phyloP scores from a whole-genome alignment of 1,140 invertebrate species.

The Dysdera silvatica region DNA sequence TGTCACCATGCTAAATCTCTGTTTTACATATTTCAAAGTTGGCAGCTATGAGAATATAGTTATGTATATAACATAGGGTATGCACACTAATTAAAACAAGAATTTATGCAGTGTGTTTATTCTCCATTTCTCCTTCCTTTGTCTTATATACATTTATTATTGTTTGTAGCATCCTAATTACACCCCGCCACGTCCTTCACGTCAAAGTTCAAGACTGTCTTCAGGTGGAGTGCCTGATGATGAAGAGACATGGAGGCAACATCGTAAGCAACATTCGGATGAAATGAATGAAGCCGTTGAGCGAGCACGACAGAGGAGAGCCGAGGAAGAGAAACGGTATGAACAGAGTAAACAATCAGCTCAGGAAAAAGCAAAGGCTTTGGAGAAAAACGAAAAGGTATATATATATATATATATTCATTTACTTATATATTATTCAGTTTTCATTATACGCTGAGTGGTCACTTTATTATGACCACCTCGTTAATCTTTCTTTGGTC shows the following conservation, averaged over 20 bases:
- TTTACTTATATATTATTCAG: too few relatives aligned
- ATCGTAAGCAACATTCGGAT: slow-evolving; percentile 55
- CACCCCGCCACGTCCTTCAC: slow-evolving; percentile 27
- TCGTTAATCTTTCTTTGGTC: too few relatives aligned
- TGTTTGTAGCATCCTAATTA: slow-evolving; percentile 23
- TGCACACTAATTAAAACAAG: background rate
- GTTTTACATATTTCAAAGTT: too few relatives aligned
- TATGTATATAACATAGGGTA: background rate
- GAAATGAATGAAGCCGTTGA: slow-evolving; percentile 64
- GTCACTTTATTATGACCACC: too few relatives aligned
- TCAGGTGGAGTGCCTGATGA: slow-evolving; percentile 53
- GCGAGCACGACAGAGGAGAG: slow-evolving; percentile 63
- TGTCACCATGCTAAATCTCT: too few relatives aligned
- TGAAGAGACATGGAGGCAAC: slow-evolving; percentile 64
- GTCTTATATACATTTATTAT: background rate
- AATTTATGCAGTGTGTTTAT: background rate
- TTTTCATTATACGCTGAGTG: too few relatives aligned
- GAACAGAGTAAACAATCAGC: slow-evolving; percentile 52
- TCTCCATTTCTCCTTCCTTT: background rate
- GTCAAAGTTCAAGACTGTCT: slow-evolving; percentile 19
- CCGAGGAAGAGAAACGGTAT: slow-evolving; percentile 70
- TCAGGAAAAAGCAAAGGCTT: slow-evolving; percentile 54
- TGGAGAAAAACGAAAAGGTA: slow-evolving; percentile 47
- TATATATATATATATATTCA: background rate
- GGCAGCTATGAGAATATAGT: too few relatives aligned